These are phyloP conservation scores for Catharus fuscescens DNA, from an alignment of 2,113 vertebrate species.

Conservation along the genomic window DNA sequence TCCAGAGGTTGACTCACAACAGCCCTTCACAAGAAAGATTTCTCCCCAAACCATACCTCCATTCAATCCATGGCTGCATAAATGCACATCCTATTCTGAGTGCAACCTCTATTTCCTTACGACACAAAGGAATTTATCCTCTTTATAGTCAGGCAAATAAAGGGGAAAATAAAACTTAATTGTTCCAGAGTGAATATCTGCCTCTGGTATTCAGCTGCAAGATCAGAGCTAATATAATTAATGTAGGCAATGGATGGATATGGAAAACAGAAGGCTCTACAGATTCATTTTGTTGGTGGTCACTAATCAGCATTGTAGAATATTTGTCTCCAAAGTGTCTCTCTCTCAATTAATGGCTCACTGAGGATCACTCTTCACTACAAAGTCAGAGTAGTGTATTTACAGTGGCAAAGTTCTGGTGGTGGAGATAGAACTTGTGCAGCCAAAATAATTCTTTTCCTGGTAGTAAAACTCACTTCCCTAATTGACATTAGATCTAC, in stretches of 20 bases:
- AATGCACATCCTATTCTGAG: neutral
- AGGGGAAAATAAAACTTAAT: neutral
- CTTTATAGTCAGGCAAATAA: neutral
- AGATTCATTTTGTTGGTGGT: neutral
- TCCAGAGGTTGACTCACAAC: neutral
- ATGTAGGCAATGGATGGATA: neutral
- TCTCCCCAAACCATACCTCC: neutral
- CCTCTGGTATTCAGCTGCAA: neutral
- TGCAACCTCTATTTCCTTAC: neutral
- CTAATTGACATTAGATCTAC: neutral
- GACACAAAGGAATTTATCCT: neutral
- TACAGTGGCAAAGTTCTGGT: neutral
- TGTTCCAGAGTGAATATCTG: neutral
- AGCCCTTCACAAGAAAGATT: neutral
- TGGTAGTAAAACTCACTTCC: neutral
- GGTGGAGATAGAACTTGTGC: neutral
- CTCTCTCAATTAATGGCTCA: neutral
- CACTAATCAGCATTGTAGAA: neutral
- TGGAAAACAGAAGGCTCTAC: neutral
- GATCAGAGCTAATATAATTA: neutral
- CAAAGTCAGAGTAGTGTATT: neutral
- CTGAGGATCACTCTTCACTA: neutral
- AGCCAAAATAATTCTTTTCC: neutral
- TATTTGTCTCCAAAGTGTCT: neutral
- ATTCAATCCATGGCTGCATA: neutral